phyloP scores from a whole-genome alignment of 1,140 invertebrate genomes.

The Papilio polytes region DNA sequence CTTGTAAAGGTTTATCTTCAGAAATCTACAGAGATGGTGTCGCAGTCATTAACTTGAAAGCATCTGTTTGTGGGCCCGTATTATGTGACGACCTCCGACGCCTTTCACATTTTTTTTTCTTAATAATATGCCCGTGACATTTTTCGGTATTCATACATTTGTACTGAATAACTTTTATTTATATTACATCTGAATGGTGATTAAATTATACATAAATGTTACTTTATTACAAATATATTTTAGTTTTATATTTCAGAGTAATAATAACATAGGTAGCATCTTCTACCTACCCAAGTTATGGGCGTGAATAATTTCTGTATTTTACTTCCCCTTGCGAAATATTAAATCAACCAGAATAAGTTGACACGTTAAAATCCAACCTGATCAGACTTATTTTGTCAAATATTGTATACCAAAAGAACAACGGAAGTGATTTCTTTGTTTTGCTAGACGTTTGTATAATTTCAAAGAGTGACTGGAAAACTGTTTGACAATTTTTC shows the following conservation, averaged over 20 bases:
- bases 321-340: neutral
- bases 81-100: conserved; percentile 38
- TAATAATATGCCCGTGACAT: conserved; percentile 37
- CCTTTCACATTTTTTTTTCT: conserved; percentile 36
- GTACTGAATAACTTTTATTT: conserved; percentile 23
- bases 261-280: too few relatives aligned
- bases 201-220: neutral
- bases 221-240: neutral
- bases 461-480: neutral
- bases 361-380: neutral
- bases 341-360: neutral
- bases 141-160: conserved; percentile 27
- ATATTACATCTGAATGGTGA: neutral
- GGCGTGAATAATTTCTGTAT: neutral
- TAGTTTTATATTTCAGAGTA: too few relatives aligned
- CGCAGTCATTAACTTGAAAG: conserved; percentile 39
- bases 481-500: conserved; percentile 8
- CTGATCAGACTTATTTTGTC: neutral
- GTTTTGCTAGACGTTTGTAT: neutral
- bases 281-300: neutral
- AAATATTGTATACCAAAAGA: neutral
- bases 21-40: conserved; percentile 36
- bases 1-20: conserved; percentile 34
- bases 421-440: neutral
- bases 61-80: conserved; percentile 31